Base-by-base conservation (phyloP, 2,797 vertebrate species). In the Leptatherina wallacei region DNA sequence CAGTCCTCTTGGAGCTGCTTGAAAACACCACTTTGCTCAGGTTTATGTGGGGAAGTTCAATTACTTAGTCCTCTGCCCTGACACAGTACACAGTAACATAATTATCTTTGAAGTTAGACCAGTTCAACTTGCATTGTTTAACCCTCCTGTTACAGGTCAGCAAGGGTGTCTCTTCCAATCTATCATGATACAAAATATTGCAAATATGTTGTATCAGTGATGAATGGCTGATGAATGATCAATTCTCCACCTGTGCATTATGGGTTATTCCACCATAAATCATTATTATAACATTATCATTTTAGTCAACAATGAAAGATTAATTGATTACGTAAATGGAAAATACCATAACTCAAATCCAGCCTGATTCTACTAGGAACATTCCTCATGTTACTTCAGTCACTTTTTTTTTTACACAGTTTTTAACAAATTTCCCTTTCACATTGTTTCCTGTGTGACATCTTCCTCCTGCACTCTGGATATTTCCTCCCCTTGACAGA, bases 91-190 rank as follows among this genome's bases (percentile, higher is more conserved):
- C 75, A 35, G 71, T 65, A 55, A 69, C 12, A 6, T 77, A 84
- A 90, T 88, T 88, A 88, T 71, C 59, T 78, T 60, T 75, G 63
- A 82, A 70, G 75, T 65, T 66, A 73, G 70, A 54, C 65, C 63
- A 22, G 36, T 29, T 36, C 61, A 60, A 18, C 77, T 56, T 57
- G 52, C 35, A 27, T 63, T 72, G 69, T 87, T 89, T 72, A 84
- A 84, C 67, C 65, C 75, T 71, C 11, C 13, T 47, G 62, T 78
- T 69, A 67, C 58, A 81, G 80, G 65, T 82, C 70, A 63, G 68
- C 49, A 35, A 44, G 36, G 58, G 63, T 13, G 27, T 57, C 56
- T 30, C 59, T 65, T 47, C 29, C 56, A 36, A 51, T 55, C 30
- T 62, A 42, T 29, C 33, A 56, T 58, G 22, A 61, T 4, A 51